Percentiles rank a stretch among this genome's conserved stretches.
Evolutionary conservation across 2,113 vertebrate species (phyloP).

Genomic region (Emydocephalus ijimae): DNA sequence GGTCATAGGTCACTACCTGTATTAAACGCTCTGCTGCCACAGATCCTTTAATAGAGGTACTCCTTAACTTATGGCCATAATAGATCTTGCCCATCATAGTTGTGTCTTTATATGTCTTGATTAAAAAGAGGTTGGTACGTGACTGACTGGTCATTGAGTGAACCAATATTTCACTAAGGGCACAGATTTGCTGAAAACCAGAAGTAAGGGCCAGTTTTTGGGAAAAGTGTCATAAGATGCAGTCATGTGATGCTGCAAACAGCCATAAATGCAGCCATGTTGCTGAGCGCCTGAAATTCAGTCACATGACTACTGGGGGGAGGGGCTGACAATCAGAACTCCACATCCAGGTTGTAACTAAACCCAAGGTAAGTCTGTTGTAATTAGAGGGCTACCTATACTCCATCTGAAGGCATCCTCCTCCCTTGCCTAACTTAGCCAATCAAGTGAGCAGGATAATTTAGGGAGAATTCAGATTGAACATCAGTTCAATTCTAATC

Average conservation of each 20-base stretch:
- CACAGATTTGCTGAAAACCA: not conserved
- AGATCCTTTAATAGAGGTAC: not conserved
- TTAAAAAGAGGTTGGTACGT: not conserved
- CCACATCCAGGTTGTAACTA: not conserved
- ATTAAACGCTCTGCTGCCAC: not conserved
- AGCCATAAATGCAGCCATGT: not conserved
- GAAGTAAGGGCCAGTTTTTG: not conserved
- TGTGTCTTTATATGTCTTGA: not conserved
- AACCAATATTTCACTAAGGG: not conserved
- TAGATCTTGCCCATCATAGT: not conserved
- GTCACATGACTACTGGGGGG: not conserved
- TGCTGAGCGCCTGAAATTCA: not conserved
- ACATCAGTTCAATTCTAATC: not conserved
- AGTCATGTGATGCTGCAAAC: not conserved
- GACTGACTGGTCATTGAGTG: not conserved
- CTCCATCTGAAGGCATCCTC: not conserved
- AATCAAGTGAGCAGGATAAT: not conserved
- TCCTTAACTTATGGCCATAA: not conserved
- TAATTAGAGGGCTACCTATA: not conserved
- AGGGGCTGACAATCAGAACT: not conserved
- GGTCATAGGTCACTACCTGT: not conserved
- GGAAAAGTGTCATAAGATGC: not conserved
- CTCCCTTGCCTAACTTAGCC: not conserved
- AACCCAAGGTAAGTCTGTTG: not conserved
- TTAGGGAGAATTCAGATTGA: no score